Percentiles rank a stretch among this genome's conserved stretches.
These are phyloP conservation scores for Ammospiza caudacuta DNA, from an alignment of 2,113 vertebrate species.

Conservation along the genomic window DNA sequence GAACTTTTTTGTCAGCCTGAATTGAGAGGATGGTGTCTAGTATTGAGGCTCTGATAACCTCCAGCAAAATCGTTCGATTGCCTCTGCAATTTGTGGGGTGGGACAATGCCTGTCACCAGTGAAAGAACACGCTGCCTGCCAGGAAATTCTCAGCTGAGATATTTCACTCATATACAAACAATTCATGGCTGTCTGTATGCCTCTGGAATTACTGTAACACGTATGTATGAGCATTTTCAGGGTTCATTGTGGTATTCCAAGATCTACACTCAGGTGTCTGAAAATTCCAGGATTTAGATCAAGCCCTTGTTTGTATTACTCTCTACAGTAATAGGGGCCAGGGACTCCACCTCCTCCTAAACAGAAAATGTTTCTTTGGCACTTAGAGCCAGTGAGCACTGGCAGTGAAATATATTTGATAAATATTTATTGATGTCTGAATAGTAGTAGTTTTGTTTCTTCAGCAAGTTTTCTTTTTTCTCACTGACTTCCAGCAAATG, in stretches of 20 bases:
- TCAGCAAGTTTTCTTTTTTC: slow-evolving; percentile 6
- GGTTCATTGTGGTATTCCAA: neutral
- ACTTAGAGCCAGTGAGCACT: neutral
- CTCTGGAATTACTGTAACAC: neutral
- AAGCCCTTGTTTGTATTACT: slow-evolving; percentile 17
- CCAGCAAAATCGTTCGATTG: neutral
- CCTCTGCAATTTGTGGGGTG: neutral
- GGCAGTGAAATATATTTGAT: slow-evolving; percentile 19
- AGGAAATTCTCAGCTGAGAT: neutral
- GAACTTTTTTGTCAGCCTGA: neutral
- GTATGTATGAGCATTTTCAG: neutral
- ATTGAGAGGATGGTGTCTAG: neutral
- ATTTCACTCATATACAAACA: neutral
- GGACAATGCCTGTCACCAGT: neutral
- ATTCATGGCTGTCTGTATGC: neutral
- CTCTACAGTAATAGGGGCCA: neutral
- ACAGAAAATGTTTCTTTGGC: slow-evolving; percentile 24
- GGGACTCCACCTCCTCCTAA: neutral
- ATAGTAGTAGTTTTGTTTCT: slow-evolving; percentile 43
- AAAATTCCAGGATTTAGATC: neutral
- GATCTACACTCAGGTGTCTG: neutral
- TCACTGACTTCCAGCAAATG: slow-evolving; percentile 9
- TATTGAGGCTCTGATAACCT: neutral
- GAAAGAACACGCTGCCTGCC: neutral
- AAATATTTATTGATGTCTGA: slow-evolving; percentile 11